phyloP scores from a whole-genome alignment of 2,888 invertebrate species.

The Heterodera filipjevi region DNA sequence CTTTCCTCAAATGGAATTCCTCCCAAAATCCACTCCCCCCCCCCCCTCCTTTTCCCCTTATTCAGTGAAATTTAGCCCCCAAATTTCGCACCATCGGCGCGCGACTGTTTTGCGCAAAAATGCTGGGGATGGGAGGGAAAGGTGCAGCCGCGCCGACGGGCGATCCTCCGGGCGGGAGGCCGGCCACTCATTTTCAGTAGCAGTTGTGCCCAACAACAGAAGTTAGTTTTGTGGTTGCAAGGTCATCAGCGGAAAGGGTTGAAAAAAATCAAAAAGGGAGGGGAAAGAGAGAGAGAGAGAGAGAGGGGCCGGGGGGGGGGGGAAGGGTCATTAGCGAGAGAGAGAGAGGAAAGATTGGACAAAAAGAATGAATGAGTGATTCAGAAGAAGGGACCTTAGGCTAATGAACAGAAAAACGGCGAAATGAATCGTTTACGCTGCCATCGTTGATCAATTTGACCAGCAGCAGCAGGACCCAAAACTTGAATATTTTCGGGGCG shows the following conservation, averaged over 20 bases:
- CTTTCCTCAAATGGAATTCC: neutral
- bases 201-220: slow-evolving; percentile 10
- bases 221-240: slow-evolving; percentile 10
- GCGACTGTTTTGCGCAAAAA: slow-evolving; percentile 7
- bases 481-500: no score
- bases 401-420: no score
- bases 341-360: neutral
- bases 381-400: no score
- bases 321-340: neutral
- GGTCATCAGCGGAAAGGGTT: neutral
- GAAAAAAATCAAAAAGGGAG: neutral
- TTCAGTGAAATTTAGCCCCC: slow-evolving; percentile 7
- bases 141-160: neutral
- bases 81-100: neutral
- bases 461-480: no score
- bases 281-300: neutral
- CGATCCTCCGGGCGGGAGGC: neutral
- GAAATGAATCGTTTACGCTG: no score
- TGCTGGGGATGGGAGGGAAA: neutral
- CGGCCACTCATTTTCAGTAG: slow-evolving; percentile 13
- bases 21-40: neutral
- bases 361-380: neutral
- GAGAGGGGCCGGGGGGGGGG: no score
- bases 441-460: no score
- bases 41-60: neutral